A percentile compares a stretch with the other conserved stretches of the same genome.
These are phyloP conservation scores for Mesocentrotus franciscanus DNA, from an alignment of 53 echinoderm and acorn worm species.

Conservation along the genomic window DNA sequence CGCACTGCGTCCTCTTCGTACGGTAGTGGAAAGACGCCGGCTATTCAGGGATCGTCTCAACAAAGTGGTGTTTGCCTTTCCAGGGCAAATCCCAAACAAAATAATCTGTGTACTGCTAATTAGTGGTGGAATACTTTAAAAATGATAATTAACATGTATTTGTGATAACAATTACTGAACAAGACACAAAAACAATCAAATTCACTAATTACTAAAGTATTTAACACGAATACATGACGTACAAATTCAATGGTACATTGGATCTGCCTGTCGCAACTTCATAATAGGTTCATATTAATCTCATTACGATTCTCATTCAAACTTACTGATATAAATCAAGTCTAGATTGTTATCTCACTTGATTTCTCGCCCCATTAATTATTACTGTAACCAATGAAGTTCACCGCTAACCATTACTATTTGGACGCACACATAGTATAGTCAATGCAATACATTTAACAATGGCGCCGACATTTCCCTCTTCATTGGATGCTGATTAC, in stretches of 20 bases:
- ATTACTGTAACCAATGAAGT: not conserved
- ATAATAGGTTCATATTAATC: not conserved
- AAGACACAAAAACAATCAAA: not conserved
- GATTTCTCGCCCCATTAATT: not conserved
- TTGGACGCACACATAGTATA: not conserved
- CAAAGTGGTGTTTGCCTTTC: not conserved
- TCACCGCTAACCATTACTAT: not conserved
- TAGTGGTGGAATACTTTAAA: not conserved
- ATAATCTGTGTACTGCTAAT: not conserved
- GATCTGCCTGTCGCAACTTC: not conserved
- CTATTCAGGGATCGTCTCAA: conserved; percentile 42
- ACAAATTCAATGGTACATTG: not conserved
- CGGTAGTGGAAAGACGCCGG: not conserved
- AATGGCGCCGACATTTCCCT: not conserved
- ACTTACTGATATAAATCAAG: not conserved
- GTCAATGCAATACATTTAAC: not conserved
- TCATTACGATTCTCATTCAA: not conserved
- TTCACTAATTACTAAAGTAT: not conserved
- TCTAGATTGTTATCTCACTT: not conserved
- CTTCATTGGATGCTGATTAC: not conserved
- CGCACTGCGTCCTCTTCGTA: conserved; percentile 48
- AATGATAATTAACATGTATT: not conserved
- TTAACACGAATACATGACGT: not conserved
- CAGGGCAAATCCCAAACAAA: not conserved
- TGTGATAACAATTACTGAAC: too few relatives aligned